A percentile compares a stretch with the other conserved stretches of the same genome.
phyloP scores from a whole-genome alignment of 2,888 invertebrate genomes.

The Dinocampus coccinellae region DNA sequence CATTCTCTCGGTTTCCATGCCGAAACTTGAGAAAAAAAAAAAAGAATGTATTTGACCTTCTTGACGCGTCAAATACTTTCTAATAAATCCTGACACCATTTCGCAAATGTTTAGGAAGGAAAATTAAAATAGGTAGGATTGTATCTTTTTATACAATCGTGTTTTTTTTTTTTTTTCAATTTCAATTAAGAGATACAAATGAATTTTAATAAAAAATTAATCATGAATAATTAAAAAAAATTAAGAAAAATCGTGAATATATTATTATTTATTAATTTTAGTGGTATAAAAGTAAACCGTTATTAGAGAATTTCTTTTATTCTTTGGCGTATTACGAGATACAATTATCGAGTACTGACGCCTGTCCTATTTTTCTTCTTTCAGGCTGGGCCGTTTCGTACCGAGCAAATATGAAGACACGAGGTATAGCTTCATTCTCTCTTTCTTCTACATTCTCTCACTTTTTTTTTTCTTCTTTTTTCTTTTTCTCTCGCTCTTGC shows the following conservation, averaged over 20 bases:
- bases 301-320: background rate
- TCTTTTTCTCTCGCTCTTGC: background rate
- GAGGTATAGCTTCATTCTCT: slow-evolving; percentile 48
- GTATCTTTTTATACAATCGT: too few relatives aligned
- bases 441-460: slow-evolving; percentile 7
- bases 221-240: too few relatives aligned
- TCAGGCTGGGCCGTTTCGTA: slow-evolving; percentile 59
- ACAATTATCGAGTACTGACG: slow-evolving; percentile 38
- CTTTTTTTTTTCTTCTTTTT: background rate
- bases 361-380: slow-evolving; percentile 56
- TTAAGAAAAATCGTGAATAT: too few relatives aligned
- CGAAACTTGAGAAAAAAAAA: slow-evolving; percentile 14
- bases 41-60: slow-evolving; percentile 14
- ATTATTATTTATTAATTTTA: background rate
- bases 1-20: slow-evolving; percentile 11
- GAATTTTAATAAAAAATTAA: background rate
- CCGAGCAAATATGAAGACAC: slow-evolving; percentile 58
- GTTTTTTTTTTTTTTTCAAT: background rate
- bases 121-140: background rate
- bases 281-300: too few relatives aligned
- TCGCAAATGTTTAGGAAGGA: slow-evolving; percentile 3
- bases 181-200: background rate
- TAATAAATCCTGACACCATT: slow-evolving; percentile 24
- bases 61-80: slow-evolving; percentile 33
- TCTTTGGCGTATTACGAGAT: slow-evolving; percentile 13